Conservation (phyloP, 2,888 invertebrate genomes). For the Zeuzera pyrina region DNA sequence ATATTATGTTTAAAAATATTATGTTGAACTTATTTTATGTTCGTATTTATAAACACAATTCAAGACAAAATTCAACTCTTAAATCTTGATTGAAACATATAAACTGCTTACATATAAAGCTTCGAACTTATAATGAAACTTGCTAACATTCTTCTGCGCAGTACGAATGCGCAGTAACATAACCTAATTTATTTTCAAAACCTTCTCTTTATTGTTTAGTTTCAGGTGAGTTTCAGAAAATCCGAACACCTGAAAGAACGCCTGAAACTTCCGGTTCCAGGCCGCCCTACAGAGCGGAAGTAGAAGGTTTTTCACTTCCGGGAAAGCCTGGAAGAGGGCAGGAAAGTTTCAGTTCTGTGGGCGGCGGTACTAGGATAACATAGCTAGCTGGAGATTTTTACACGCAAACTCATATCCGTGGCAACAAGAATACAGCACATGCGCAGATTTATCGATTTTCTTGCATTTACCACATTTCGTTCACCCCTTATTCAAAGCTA, state of each 20-base stretch:
- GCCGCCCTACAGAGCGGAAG: constrained; percentile 55
- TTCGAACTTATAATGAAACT: too few relatives aligned
- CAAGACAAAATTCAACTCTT: too few relatives aligned
- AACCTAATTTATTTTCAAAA: not conserved
- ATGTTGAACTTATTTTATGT: too few relatives aligned
- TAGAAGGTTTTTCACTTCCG: constrained; percentile 43
- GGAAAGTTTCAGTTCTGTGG: constrained; percentile 8
- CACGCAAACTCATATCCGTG: constrained; percentile 1
- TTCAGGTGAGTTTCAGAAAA: too few relatives aligned
- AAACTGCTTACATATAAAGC: too few relatives aligned
- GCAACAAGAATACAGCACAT: not conserved
- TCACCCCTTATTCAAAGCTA: not conserved
- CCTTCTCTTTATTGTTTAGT: not conserved
- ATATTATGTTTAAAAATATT: too few relatives aligned
- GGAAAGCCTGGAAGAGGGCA: constrained; percentile 36
- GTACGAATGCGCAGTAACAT: constrained; percentile 33
- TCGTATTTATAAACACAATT: too few relatives aligned
- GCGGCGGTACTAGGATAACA: constrained; percentile 9
- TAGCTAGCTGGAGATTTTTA: not conserved
- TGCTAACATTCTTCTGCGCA: constrained; percentile 40
- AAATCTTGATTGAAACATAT: too few relatives aligned
- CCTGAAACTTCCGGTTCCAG: not conserved
- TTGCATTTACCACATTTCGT: too few relatives aligned
- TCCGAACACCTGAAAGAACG: not conserved
- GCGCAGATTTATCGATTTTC: constrained; percentile 1